phyloP scores from a whole-genome alignment of 2,888 invertebrate genomes.

The Temnothorax ravouxi region DNA sequence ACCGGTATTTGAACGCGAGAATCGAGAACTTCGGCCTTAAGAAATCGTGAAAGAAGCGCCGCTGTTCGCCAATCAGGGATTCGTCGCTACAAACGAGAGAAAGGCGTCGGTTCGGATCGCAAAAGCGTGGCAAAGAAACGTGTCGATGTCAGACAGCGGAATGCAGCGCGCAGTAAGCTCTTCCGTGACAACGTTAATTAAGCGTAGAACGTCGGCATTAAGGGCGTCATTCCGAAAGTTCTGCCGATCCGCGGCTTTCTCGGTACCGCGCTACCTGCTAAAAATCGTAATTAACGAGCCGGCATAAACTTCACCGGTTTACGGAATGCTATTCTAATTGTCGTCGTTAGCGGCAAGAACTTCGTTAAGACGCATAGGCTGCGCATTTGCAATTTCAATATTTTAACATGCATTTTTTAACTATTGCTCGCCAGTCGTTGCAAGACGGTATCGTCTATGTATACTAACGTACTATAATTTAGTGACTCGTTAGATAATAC shows the following conservation, averaged over 20 bases:
- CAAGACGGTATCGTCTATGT: background rate
- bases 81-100: constrained; percentile 42
- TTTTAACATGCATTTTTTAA: constrained; percentile 40
- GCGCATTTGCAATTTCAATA: constrained; percentile 19
- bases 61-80: constrained; percentile 43
- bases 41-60: constrained; percentile 13
- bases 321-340: constrained; percentile 67
- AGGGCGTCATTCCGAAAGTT: constrained; percentile 51
- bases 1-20: background rate
- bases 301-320: constrained; percentile 34
- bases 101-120: constrained; percentile 41
- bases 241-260: constrained; percentile 54
- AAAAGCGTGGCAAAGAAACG: constrained; percentile 49
- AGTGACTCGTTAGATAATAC: background rate
- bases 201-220: constrained; percentile 51
- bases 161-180: constrained; percentile 57
- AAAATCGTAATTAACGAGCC: constrained; percentile 76
- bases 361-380: constrained; percentile 59
- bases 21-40: background rate
- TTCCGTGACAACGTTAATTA: constrained; percentile 67
- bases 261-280: constrained; percentile 53
- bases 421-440: background rate
- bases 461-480: background rate
- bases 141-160: constrained; percentile 48
- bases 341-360: constrained; percentile 67